Base-by-base conservation (phyloP, 2,113 vertebrate species). In the Poecilia latipinna region DNA sequence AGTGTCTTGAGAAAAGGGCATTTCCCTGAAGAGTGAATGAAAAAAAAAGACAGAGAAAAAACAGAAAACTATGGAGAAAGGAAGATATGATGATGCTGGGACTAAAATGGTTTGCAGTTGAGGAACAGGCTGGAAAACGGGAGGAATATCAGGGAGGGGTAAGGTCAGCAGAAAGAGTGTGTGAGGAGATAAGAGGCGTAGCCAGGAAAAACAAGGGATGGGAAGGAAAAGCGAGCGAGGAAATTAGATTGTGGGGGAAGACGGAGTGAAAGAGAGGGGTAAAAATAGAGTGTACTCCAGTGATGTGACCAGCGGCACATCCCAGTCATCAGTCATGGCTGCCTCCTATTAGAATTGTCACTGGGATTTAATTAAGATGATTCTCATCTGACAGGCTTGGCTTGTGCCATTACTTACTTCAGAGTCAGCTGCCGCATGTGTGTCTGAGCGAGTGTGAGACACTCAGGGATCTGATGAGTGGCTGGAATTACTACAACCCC, bases 291-390 rank as follows among this genome's bases (percentile, higher is more conserved):
- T 35, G 68, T 22, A 31, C 76, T 68, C 83, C 86, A 88, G 86
- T 79, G 72, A 88, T 83, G 77, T 87, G 91, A 88, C 90, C 90
- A 86, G 86, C 79, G 83, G 92, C 91, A 84, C 80, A 89, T 90
- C 82, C 74, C 75, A 64, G 84, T 91, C 87, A 93, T 94, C 90
- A 90, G 88, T 93, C 91, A 94, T 85, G 83, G 80, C 86, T 80
- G 81, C 74, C 81, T 89, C 61, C 86, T 88, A 90, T 94, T 92
- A 90, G 89, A 89, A 90, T 89, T 92, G 92, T 93, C 92, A 91
- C 73, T 86, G 75, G 83, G 88, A 91, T 94, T 93, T 93, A 94
- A 94, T 95, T 93, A 92, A 94, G 89, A 94, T 91, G 89, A 93
- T 93, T 93, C 82, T 91, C 85, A 91, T 93, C 91, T 93, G 93